A percentile compares a stretch with the other conserved stretches of the same genome.
Evolutionary conservation across 2,797 vertebrate species (phyloP).

Genomic region (Anniella stebbinsi): DNA sequence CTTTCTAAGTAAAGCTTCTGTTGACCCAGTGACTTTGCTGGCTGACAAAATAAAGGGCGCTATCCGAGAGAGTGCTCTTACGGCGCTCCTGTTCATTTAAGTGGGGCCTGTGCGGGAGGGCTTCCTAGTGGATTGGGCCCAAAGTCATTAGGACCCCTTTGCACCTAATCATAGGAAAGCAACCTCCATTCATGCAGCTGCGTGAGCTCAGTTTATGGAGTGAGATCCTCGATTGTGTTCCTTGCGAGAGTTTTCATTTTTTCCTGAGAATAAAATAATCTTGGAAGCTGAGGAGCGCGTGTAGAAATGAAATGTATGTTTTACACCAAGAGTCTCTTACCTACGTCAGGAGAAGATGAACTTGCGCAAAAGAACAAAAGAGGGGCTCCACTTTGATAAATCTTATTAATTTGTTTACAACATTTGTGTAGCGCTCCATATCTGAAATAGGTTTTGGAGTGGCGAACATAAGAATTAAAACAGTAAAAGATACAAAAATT

Average conservation of each 20-base stretch:
- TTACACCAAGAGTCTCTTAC: slow-evolving; percentile 68
- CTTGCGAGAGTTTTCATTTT: slow-evolving; percentile 62
- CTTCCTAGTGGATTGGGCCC: background rate
- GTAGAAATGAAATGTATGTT: slow-evolving; percentile 65
- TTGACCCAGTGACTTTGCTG: slow-evolving; percentile 54
- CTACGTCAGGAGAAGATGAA: slow-evolving; percentile 43
- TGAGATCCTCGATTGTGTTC: slow-evolving; percentile 71
- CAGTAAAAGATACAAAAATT: too few species aligned
- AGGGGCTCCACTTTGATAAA: slow-evolving; percentile 36
- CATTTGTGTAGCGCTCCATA: too few species aligned
- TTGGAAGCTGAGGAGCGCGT: slow-evolving; percentile 66
- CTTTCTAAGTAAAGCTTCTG: slow-evolving; percentile 47
- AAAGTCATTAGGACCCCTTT: background rate
- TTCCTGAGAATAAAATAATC: slow-evolving; percentile 47
- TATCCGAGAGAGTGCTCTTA: background rate
- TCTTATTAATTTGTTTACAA: too few species aligned
- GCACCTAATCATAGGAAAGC: background rate
- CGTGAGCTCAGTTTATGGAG: slow-evolving; percentile 72
- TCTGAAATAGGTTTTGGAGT: too few species aligned
- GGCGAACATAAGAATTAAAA: too few species aligned
- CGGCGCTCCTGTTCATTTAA: too few species aligned
- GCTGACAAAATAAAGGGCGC: slow-evolving; percentile 61
- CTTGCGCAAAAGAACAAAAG: too few species aligned
- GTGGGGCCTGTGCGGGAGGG: background rate
- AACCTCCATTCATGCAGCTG: slow-evolving; percentile 58